Evolutionary conservation across 2,113 vertebrate genomes (phyloP), one percentile per base, ranked within the genome.

Genomic region (Limanda limanda): DNA sequence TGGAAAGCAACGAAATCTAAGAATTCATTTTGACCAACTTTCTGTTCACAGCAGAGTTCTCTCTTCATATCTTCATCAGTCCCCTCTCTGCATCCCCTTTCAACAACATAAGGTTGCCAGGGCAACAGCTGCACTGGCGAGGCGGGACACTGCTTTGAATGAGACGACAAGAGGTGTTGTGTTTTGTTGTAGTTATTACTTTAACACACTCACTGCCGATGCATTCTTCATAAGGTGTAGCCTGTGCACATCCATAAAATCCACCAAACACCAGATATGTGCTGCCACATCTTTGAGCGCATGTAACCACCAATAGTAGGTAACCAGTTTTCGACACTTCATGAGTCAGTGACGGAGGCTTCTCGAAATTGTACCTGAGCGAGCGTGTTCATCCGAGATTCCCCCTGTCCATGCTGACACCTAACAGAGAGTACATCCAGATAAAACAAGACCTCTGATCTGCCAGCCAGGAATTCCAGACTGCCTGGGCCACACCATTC

Each of bases 391-490:
- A 66, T 79, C 31, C 45, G 25, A 80, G 65, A 79, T 86, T 17
- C 47, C 45, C 71, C 52, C 59, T 42, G 67, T 71, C 61, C 52
- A 4, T 58, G 58, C 70, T 74, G 66, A 79, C 66, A 86, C 68
- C 76, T 78, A 60, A 82, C 70, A 82, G 35, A 83, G 73, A 91
- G 85, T 78, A 90, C 88, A 89, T 91, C 91, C 86, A 77, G 77
- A 93, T 93, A 93, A 93, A 94, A 92, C 90, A 93, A 65, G 52
- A 62, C 54, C 84, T 94, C 85, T 89, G 94, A 93, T 94, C 86
- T 93, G 51, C 4, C 58, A 68, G 90, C 91, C 91, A 92, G 85
- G 78, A 91, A 92, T 93, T 90, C 79, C 85, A 88, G 78, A 79
- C 88, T 85, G 83, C 78, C 72, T 73, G 74, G 74, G 83, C 86